Evolutionary conservation across 2,888 invertebrate genomes (phyloP), one percentile per base, ranked within the genome.

Genomic region (Amblyjoppa fuscipennis): DNA sequence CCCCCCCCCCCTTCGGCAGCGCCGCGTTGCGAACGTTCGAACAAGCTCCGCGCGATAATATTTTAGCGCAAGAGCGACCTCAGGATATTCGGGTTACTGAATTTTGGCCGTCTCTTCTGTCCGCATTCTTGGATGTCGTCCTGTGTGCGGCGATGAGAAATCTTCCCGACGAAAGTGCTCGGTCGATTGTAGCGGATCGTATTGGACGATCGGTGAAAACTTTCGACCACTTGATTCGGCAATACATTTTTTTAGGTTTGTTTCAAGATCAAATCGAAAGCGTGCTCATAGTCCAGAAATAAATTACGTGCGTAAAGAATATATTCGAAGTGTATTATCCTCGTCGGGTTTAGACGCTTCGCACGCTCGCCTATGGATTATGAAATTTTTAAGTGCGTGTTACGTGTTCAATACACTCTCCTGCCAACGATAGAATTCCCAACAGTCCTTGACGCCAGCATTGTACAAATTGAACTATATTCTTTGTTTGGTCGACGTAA

Each of bases 81-180:
- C 20, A n/a, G 13, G 31, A 11, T 38, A 75, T 75, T 64, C 64
- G 64, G 64, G 45, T 51, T 75, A 75, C 64, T 64, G 31, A 75
- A 51, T 75, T 76, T 70, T n/a, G 56, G 20, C n/a, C 41, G 69
- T 59, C 41, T 64, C 70, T 81, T 51, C 41, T 34, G 31, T 38
- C 61, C 53, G 79, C 71, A 61, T 71, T 71, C 71, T 38, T 28
- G n/a, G 56, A 59, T 11, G 34, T 70, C 45, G 66, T 68, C 59
- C 16, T 69, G 1, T n/a, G 7, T 20, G 25, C 25, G 34, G 31
- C 41, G n/a, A 53, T 53, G 53, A 51, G 51, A 71, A 71, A 71
- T 51, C 25, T 53, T 71, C 51, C 51, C 20, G 31, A 71, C 34
- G 71, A 71, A 71, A 71, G 71, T 51, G 34, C 9, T 34, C 31